Evolutionary conservation across 1,140 invertebrate genomes (phyloP).

Genomic region (Brachionus rotundiformis): DNA sequence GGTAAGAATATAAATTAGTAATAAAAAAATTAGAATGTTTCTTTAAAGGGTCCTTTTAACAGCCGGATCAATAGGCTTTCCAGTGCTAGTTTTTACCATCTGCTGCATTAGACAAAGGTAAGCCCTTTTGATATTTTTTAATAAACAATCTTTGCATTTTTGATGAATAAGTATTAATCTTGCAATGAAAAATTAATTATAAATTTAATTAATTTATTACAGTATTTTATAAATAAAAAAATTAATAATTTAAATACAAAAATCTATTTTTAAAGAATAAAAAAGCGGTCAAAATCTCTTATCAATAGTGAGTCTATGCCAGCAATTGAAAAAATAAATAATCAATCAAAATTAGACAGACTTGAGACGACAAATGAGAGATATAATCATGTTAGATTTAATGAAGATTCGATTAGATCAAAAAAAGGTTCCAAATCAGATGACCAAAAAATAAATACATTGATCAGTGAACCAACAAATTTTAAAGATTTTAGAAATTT

Average conservation of each 20-base stretch:
- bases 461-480: conserved; percentile 12
- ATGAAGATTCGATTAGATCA: neutral
- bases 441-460: neutral
- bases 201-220: too few relatives aligned
- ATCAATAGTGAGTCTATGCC: conserved; percentile 19
- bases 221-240: too few relatives aligned
- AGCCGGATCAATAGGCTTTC: conserved; percentile 33
- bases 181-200: too few relatives aligned
- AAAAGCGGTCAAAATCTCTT: neutral
- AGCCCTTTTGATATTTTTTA: too few relatives aligned
- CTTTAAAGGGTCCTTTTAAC: conserved; percentile 11
- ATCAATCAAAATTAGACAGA: neutral
- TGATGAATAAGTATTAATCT: too few relatives aligned
- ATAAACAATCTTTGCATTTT: too few relatives aligned
- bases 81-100: conserved; percentile 32
- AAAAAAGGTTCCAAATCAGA: neutral
- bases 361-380: conserved; percentile 7
- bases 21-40: neutral
- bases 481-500: conserved; percentile 36
- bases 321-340: conserved; percentile 16
- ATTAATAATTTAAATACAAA: neutral
- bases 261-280: neutral
- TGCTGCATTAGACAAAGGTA: conserved; percentile 23
- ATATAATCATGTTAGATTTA: conserved; percentile 32
- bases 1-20: neutral